phyloP scores from a whole-genome alignment of 1,140 invertebrate genomes.

The Tribolium madens region DNA sequence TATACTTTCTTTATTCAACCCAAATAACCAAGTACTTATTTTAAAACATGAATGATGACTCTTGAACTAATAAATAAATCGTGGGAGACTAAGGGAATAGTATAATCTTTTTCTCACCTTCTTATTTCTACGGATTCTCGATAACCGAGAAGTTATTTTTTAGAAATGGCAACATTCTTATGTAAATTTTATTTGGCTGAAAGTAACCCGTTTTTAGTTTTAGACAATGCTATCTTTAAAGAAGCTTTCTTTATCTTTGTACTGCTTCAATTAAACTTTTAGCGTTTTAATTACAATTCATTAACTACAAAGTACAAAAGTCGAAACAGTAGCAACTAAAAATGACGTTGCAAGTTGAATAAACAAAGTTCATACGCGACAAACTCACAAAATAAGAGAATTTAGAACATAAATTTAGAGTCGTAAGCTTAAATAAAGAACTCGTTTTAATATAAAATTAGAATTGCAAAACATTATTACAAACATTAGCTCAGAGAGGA shows the following conservation, averaged over 20 bases:
- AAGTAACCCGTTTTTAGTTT: not conserved
- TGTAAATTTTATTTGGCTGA: no score
- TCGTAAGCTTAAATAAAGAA: not conserved
- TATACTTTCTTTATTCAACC: not conserved
- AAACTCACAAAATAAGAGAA: not conserved
- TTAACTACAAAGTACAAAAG: not conserved
- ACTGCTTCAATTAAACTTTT: not conserved
- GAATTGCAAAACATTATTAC: not conserved
- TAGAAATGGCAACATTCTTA: no score
- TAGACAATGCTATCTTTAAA: not conserved
- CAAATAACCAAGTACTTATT: constrained; percentile 15
- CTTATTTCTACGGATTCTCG: not conserved
- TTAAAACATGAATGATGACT: constrained; percentile 16
- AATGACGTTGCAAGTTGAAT: not conserved
- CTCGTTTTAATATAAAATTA: not conserved
- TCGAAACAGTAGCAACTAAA: not conserved
- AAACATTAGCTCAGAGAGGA: not conserved
- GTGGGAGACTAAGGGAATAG: not conserved
- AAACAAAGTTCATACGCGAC: not conserved
- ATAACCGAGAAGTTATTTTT: not conserved
- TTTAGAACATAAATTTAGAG: no score
- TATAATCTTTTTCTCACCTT: not conserved
- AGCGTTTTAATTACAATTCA: not conserved
- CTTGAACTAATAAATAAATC: constrained; percentile 3
- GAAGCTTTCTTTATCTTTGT: not conserved